These are phyloP conservation scores for Metopolophium dirhodum DNA, from an alignment of 1,140 invertebrate species.

Conservation along the genomic window DNA sequence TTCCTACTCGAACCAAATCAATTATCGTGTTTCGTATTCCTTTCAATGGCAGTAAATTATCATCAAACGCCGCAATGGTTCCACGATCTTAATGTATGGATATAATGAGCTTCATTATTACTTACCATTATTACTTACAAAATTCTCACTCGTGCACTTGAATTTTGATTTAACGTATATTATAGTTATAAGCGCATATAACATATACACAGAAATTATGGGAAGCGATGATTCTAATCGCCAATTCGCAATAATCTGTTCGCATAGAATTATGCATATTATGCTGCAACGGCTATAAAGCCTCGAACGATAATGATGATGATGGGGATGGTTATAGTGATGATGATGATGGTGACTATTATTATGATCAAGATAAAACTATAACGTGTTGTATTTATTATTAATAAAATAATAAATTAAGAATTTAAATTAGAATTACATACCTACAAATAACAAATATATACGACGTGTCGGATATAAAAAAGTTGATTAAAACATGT, in stretches of 20 bases:
- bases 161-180: not conserved
- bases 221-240: not conserved
- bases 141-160: not conserved
- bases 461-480: too few relatives aligned
- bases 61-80: not conserved
- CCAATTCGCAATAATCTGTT: not conserved
- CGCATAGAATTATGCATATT: not conserved
- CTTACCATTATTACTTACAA: too few relatives aligned
- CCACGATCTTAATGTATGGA: not conserved
- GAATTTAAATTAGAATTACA: too few relatives aligned
- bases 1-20: too few relatives aligned
- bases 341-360: too few relatives aligned
- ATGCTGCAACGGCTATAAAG: not conserved
- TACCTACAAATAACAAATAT: too few relatives aligned
- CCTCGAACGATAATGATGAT: not conserved
- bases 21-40: not conserved
- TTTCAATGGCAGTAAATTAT: not conserved
- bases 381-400: too few relatives aligned
- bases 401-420: too few relatives aligned
- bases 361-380: too few relatives aligned
- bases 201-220: not conserved
- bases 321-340: too few relatives aligned
- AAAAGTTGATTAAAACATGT: too few relatives aligned
- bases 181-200: not conserved
- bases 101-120: not conserved